Base-by-base conservation (phyloP, 2,888 invertebrate genomes). In the Fragum sueziense region DNA sequence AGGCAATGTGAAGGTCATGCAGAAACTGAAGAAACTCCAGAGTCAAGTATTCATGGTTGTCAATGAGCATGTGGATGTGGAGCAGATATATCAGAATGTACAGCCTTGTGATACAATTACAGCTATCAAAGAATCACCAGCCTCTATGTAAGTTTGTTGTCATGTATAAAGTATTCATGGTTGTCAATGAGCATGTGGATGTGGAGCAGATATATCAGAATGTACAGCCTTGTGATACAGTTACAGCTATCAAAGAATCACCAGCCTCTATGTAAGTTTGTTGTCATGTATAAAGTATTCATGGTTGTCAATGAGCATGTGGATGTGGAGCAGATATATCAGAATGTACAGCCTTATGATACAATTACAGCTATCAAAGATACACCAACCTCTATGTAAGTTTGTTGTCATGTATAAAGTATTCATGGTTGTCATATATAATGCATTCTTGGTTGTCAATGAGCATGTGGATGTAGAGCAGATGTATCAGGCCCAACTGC, bases 21-120 rank as follows among this genome's bases (percentile, higher is more conserved):
- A 65, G 65, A 65, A 65, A 20, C 65, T 65, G 1, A 65, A 22
- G 41, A 65, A 65, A 65, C 4, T 25, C 2, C 22, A 65, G 17
- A 22, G 65, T 27, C 34, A 37, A 14, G 27, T 41, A 34, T 65
- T 65, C 37, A 65, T 65, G 65, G 41, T 65, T 34, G 65, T 65
- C 11, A 41, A 65, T 41, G 41, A 65, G 41, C n/a, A 2, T 34
- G 41, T 41, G 14, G 65, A 65, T 22, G 25, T 65, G 2, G 41
- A 41, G 17, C 33, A 65, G 41, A 6, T 65, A 1, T 65, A 41
- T 65, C 65, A 20, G 2, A 17, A 20, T 31, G 20, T n/a, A 17
- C 20, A 7, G n/a, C 20, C 33, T 33, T 20, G 9, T 27, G 27
- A 25, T 6, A 57, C 3, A 14, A 25, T 57, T 65, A 41, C 65